Base-by-base conservation (phyloP, 2,888 invertebrate genomes). In the Lochmaea crataegi region DNA sequence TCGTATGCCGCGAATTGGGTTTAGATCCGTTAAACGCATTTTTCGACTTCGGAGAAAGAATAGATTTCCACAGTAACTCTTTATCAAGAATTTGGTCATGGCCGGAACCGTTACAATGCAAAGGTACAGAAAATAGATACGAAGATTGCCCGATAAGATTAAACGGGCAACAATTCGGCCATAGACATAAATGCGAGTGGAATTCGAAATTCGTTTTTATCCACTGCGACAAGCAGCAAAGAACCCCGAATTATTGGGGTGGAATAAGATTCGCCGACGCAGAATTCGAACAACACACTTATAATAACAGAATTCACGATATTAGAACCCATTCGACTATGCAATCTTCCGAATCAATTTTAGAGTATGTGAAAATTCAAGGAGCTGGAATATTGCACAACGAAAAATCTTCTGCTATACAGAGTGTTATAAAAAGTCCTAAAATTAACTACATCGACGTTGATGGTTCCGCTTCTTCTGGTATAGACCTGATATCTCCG, bases 311-410 rank as follows among this genome's bases (percentile, higher is more conserved):
- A 69, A 91, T 95, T 71, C 96, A 96, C 82, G 94, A 96, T 81
- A 91, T 93, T 9, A 90, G 93, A 64, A 94, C 95, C 0, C 95
- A 96, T 80, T 92, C 92, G 76, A 91, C 92, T 0, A 86, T 91
- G 66, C 90, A 90, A 64, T 89, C 90, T 76, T 90, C 92, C 32
- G 93, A 94, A 81, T 97, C 97, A n/a, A 88, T 91, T 18, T 83
- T 99, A 74, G 91, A 94, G 80, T 92, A 91, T 81, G 91, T 96
- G 0, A 93, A 94, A 80, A 94, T 99, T 64, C 91, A 92, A 65
- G 97, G 98, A 4, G 99, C 98, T 66, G 99, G 99, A 26, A 93
- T 97, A 77, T 88, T 99, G 32, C 99, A 99, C 83, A 97, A 96
- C 82, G 97, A 98, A 84, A 96, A 96, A 85, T 95, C 96, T 0